Evolutionary conservation across 2,888 invertebrate species (phyloP).

Genomic region (Poecilobothrus nobilitatus): DNA sequence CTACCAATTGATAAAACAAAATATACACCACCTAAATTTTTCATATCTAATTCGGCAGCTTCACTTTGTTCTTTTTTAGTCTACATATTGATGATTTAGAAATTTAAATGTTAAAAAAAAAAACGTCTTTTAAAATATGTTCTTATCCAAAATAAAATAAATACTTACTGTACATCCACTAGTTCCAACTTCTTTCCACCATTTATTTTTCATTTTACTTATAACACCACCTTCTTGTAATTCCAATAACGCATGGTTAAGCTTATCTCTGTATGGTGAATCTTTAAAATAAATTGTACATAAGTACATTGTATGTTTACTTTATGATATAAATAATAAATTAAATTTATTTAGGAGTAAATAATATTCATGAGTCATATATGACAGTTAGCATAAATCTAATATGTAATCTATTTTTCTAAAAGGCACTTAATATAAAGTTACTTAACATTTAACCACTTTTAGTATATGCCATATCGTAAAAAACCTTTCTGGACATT

Average conservation of each 20-base stretch:
- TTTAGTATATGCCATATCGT: no score
- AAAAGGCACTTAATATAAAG: no score
- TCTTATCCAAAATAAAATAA: no score
- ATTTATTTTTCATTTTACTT: slow-evolving; percentile 68
- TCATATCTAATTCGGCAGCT: slow-evolving; percentile 49
- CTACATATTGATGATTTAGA: no score
- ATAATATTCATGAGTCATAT: no score
- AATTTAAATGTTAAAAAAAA: no score
- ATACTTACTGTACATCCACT: slow-evolving; percentile 37
- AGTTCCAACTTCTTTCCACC: slow-evolving; percentile 83
- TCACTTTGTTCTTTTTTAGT: slow-evolving; percentile 34
- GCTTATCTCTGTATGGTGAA: slow-evolving; percentile 56
- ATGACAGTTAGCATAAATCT: no score
- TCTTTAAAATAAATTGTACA: slow-evolving; percentile 28
- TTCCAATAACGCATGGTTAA: slow-evolving; percentile 73
- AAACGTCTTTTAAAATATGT: slow-evolving; percentile 17
- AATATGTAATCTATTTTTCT: no score
- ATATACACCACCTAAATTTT: slow-evolving; percentile 59
- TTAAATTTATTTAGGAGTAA: not conserved
- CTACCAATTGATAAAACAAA: slow-evolving; percentile 51
- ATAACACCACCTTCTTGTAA: slow-evolving; percentile 78
- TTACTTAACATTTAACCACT: no score
- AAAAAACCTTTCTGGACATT: no score
- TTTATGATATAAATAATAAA: slow-evolving; percentile 11
- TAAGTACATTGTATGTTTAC: not conserved